phyloP scores from a whole-genome alignment of 2,113 vertebrate genomes.

The Xiphophorus hellerii region DNA sequence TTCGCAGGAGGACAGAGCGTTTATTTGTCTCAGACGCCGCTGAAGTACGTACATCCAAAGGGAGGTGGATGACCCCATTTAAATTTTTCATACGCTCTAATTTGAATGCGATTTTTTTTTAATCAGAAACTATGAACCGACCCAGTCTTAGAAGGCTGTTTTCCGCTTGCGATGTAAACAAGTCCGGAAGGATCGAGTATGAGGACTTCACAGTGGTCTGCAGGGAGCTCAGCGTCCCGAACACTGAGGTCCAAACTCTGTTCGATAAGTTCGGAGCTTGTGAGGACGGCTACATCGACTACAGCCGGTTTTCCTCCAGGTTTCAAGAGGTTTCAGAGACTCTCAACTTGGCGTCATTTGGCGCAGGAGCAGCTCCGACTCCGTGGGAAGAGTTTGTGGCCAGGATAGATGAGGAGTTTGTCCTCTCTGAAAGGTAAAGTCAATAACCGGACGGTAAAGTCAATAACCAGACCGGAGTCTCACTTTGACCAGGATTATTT shows the following conservation, averaged over 20 bases:
- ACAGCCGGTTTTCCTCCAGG: slow-evolving; percentile 73
- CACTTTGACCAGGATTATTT: neutral
- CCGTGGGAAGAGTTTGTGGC: slow-evolving; percentile 77
- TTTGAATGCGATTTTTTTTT: neutral
- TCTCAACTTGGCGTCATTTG: slow-evolving; percentile 68
- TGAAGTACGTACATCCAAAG: neutral
- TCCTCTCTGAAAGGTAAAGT: slow-evolving; percentile 74
- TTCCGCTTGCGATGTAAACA: slow-evolving; percentile 81
- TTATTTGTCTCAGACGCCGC: slow-evolving; percentile 1
- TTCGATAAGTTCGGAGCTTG: slow-evolving; percentile 79
- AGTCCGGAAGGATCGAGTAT: slow-evolving; percentile 79
- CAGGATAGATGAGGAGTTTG: slow-evolving; percentile 57
- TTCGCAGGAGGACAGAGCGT: neutral
- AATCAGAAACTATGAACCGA: slow-evolving; percentile 51
- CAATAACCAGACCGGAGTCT: neutral
- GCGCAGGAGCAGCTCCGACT: neutral
- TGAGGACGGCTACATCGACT: slow-evolving; percentile 78
- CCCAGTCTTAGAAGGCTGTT: slow-evolving; percentile 74
- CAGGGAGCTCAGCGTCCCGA: slow-evolving; percentile 75
- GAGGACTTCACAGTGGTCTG: slow-evolving; percentile 80
- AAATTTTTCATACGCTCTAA: neutral
- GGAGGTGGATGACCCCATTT: neutral
- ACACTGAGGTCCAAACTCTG: slow-evolving; percentile 61
- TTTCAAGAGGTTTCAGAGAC: slow-evolving; percentile 78
- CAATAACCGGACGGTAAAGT: slow-evolving; percentile 56